Evolutionary conservation across 2,888 invertebrate genomes (phyloP), one percentile per base, ranked within the genome.

Genomic region (Neoascia interrupta): DNA sequence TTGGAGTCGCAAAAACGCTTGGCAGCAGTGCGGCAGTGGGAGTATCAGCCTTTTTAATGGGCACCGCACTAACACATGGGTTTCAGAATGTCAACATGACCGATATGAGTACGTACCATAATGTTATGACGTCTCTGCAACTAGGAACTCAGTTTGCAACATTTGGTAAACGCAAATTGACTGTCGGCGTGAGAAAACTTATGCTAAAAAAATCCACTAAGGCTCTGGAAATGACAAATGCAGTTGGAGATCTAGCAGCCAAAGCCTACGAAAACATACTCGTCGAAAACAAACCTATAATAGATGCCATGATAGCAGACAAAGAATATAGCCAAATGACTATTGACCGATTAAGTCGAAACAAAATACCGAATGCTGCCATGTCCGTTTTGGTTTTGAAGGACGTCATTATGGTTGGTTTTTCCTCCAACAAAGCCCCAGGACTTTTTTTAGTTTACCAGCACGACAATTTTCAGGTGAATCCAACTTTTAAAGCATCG

Each of bases 81-180:
- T 45, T 54, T 5, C 19, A n/a, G 5, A 58, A 68, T 11, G 56
- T 56, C 56, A 49, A 61, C 18, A 28, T 37, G 36, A 49, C 56
- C 1, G 47, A 49, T 0, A 18, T 58, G 8, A 49, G 56, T n/a
- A 49, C 56, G n/a, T 68, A 68, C 31, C 47, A 68, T 23, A 68
- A 49, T 58, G 2, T 68, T 4, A 2, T 68, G n/a, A 49, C 58
- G 4, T 45, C 56, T 1, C 26, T 68, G 11, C 68, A 68, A 43
- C 1, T 68, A 1, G 26, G 39, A 1, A 16, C 21, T 3, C 47
- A 47, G 3, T 1, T 4, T 8, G 16, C 5, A 5, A 0, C 13
- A 8, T 15, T 31, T 21, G 28, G 21, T 11, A 39, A 51, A 11
- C 26, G 13, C 0, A 15, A 28, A 10, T 5, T 31, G 0, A 6